Evolutionary conservation across 1,140 invertebrate species (phyloP).

Genomic region (Drosophila carrolli): DNA sequence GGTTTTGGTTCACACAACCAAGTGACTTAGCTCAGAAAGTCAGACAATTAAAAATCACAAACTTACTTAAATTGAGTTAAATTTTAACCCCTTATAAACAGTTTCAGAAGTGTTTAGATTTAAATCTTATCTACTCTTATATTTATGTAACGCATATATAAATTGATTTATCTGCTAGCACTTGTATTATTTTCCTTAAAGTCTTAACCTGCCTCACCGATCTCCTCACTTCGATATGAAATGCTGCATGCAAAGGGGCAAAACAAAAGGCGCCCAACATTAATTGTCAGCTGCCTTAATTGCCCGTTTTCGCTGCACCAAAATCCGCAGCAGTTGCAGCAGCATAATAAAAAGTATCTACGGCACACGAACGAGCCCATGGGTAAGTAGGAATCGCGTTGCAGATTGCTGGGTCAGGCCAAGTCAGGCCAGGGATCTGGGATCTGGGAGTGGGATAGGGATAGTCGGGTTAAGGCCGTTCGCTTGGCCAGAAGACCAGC

Average conservation of each 20-base stretch:
- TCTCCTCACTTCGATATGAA: background rate
- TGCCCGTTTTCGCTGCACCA: slow-evolving; percentile 55
- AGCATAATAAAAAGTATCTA: slow-evolving; percentile 47
- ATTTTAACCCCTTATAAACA: too few relatives aligned
- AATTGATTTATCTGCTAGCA: too few relatives aligned
- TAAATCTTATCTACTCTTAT: too few relatives aligned
- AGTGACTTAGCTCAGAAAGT: background rate
- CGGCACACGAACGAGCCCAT: slow-evolving; percentile 23
- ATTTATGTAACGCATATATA: too few relatives aligned
- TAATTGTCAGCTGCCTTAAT: slow-evolving; percentile 56
- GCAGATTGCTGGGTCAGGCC: slow-evolving; percentile 14
- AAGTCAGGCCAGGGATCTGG: slow-evolving; percentile 10
- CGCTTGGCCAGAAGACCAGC: slow-evolving; percentile 7
- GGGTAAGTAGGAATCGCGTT: slow-evolving; percentile 26
- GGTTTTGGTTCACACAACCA: background rate
- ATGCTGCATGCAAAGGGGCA: slow-evolving; percentile 15
- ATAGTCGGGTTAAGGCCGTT: slow-evolving; percentile 33
- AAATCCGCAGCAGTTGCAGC: slow-evolving; percentile 42
- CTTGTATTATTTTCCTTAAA: too few relatives aligned
- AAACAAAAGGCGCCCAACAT: slow-evolving; percentile 26
- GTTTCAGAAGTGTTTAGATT: too few relatives aligned
- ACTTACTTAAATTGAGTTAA: too few relatives aligned
- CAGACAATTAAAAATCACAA: background rate
- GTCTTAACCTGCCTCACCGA: too few relatives aligned
- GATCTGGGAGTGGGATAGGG: background rate